Evolutionary conservation across 2,797 vertebrate species (phyloP), one percentile per base, ranked within the genome.

Genomic region (Syngnathus acus): DNA sequence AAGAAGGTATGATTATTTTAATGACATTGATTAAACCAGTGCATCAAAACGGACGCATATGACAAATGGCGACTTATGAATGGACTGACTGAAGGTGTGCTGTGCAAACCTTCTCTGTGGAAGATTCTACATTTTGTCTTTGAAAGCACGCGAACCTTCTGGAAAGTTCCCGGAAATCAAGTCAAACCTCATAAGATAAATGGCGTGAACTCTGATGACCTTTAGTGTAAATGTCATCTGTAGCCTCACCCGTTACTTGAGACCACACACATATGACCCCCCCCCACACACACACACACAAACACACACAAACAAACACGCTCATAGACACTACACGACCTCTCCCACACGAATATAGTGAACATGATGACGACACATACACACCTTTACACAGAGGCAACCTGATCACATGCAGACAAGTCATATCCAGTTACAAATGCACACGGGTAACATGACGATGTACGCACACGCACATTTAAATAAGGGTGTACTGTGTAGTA

Each of bases 381-480:
- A 10, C n/a, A 3, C 3, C n/a, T 3, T 10, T 5, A 14, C 54
- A 16, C 14, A 16, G 21, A 1, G 21, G 3, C 3, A 37, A 40
- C 2, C 19, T 17, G 17, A 40, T 4, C 19, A 45, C 40, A 37
- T 53, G 38, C 51, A 48, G 23, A 14, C n/a, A 32, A 32, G 38
- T 43, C 48, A 53, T 32, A 51, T 51, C 37, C 60, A 45, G 51
- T n/a, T 26, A 55, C 58, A 63, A 23, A 32, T 32, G 48, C 63
- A 59, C 54, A 26, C 40, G 37, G 43, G 13, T 45, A 4, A 45
- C 43, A 4, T 45, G 43, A 45, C 4, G 32, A 32, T 32, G 32
- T 32, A 32, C 32, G 3, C 32, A 32, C 32, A 32, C 32, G 32
- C 32, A 32, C 3, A 43, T 4, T 43, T 43, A 43, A 43, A 43